Base-by-base conservation (phyloP, 2,113 vertebrate genomes). In the Pseudorasbora parva region DNA sequence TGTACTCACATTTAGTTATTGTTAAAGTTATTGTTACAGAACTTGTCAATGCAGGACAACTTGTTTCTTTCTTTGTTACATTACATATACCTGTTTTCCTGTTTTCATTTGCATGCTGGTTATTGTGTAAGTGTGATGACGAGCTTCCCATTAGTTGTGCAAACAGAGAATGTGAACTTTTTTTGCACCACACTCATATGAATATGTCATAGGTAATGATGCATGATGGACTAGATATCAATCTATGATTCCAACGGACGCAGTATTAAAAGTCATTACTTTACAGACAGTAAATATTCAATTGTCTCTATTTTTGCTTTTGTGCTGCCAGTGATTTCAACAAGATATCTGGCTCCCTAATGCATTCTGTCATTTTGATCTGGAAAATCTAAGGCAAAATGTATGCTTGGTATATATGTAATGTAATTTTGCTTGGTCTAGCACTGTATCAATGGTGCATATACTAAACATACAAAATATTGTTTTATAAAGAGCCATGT, bases 201-300 rank as follows among this genome's bases (percentile, higher is more conserved):
- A 41, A 21, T 3, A 15, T 30, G 37, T 71, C 27, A 41, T 3
- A n/a, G 30, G 6, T 57, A 57, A 57, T 41, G 49, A 15, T 57
- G 74, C 54, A 76, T 57, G 51, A 57, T 57, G 51, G 27, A 76
- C 30, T 14, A 37, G 19, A 30, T 57, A 57, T 76, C 19, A 17
- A 76, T 57, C 51, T n/a, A 56, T 11, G 0, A 57, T 41, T 76
- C 14, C 17, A 27, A 75, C 54, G 25, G 19, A 8, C 54, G 17
- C 72, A 33, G 25, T 25, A 33, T 54, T 75, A 75, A 57, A 77
- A 10, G 30, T 11, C 30, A 77, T 41, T 57, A 57, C 51, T 25
- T 71, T 23, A 45, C 11, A 45, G 68, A 71, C 68, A 23, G 51
- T 56, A 77, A 77, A 57, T 77, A 77, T 77, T 56, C n/a, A n/a